phyloP scores from a whole-genome alignment of 2,888 invertebrate genomes.

The Lathronympha strigana region DNA sequence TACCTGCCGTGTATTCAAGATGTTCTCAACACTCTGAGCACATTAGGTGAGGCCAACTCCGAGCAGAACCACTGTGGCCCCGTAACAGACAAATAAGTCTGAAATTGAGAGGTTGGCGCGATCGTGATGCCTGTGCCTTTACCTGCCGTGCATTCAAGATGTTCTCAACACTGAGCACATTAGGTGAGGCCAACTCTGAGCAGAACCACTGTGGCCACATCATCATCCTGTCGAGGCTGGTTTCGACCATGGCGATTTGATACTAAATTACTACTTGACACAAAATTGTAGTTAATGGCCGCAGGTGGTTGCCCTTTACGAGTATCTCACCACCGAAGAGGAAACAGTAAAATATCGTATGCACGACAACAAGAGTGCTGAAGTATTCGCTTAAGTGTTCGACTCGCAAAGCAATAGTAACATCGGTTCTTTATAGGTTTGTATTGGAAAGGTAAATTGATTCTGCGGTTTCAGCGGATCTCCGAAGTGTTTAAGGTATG shows the following conservation, averaged over 20 bases:
- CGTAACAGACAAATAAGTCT: not conserved
- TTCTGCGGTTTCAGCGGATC: conserved; percentile 52
- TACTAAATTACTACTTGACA: too few relatives aligned
- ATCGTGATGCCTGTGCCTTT: conserved; percentile 70
- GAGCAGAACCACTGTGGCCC: not conserved
- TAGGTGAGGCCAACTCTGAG: not conserved
- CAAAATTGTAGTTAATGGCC: too few relatives aligned
- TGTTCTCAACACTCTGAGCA: not conserved
- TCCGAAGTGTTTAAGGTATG: conserved; percentile 42
- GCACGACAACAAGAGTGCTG: too few relatives aligned
- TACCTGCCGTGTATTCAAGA: conserved; percentile 5
- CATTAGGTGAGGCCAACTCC: not conserved
- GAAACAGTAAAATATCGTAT: too few relatives aligned
- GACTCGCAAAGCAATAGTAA: not conserved
- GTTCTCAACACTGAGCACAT: not conserved
- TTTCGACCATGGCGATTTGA: too few relatives aligned
- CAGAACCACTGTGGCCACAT: not conserved
- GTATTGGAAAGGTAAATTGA: conserved; percentile 58
- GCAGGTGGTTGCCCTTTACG: too few relatives aligned
- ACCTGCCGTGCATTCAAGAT: conserved; percentile 1
- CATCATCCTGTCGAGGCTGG: too few relatives aligned
- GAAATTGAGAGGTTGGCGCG: conserved; percentile 75
- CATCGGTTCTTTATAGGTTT: conserved; percentile 46
- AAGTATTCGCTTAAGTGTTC: not conserved
- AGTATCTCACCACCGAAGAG: too few relatives aligned